Evolutionary conservation across 2,797 vertebrate genomes (phyloP).

Genomic region (Sebastes cheni): DNA sequence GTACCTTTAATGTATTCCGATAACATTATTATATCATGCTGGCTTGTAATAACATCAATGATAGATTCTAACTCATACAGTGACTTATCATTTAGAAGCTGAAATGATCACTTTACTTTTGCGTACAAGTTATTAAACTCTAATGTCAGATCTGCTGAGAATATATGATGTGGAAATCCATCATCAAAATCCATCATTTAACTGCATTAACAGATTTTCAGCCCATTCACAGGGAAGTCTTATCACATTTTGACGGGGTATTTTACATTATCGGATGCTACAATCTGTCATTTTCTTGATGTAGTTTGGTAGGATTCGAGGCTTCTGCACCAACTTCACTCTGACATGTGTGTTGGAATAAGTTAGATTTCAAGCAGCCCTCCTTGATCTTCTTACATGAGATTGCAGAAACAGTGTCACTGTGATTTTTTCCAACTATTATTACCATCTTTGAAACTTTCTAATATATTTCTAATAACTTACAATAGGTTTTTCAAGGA

Average conservation of each 20-base stretch:
- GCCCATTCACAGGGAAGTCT: neutral
- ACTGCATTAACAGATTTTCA: neutral
- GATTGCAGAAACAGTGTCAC: neutral
- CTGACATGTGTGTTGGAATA: constrained; percentile 8
- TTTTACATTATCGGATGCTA: constrained; percentile 16
- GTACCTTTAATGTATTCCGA: neutral
- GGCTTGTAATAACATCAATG: neutral
- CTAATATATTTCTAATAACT: neutral
- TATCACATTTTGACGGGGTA: constrained; percentile 12
- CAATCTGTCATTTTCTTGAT: neutral
- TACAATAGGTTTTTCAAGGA: neutral
- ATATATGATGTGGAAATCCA: neutral
- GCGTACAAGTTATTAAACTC: neutral
- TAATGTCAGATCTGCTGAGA: neutral
- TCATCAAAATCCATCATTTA: neutral
- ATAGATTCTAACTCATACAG: neutral
- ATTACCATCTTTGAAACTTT: neutral
- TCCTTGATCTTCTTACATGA: constrained; percentile 7
- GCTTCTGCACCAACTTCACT: neutral
- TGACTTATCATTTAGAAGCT: neutral
- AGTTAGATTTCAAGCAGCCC: constrained; percentile 11
- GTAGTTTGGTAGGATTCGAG: constrained; percentile 1
- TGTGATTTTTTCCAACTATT: neutral
- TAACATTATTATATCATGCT: neutral
- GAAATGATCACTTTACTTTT: neutral